Base-by-base conservation (phyloP, 2,797 vertebrate genomes). In the Benthosema pterotum region DNA sequence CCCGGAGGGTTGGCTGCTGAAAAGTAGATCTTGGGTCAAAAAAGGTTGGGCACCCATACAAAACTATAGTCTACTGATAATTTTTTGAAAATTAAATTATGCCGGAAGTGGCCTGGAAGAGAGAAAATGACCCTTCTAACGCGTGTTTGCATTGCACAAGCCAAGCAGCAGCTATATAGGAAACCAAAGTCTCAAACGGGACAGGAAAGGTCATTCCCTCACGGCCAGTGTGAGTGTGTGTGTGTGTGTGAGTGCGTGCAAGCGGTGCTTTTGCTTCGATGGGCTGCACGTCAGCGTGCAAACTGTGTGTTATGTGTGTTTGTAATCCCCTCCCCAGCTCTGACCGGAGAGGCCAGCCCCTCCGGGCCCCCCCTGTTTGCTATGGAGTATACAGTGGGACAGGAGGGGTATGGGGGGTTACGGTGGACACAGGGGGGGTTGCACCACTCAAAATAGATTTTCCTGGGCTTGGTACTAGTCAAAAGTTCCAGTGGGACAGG, bases 381-480 rank as follows among this genome's bases (percentile, higher is more conserved):
- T 65, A 66, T 65, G 72, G 67, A 67, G 75, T 70, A 70, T 70
- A 70, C 71, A 49, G 72, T 78, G 55, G 45, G 53, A 64, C 64
- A 25, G 59, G 43, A 75, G 75, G 45, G 45, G 22, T 22, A 4
- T 22, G 45, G 45, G 45, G 45, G n/a, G n/a, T 12, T 1, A n/a
- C 14, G n/a, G 45, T 46, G 5, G 12, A 46, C 45, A 13, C 18
- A 25, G 16, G 77, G 75, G 78, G 68, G 63, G 77, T 72, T 53
- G 63, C 65, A 51, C 18, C 55, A 79, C 79, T 79, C 11, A 56
- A 89, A 88, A 88, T 88, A 87, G 85, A 85, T 47, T n/a, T n/a
- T 0, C 51, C 71, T 50, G 49, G 45, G 60, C 65, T 67, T 72
- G 67, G 60, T 75, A n/a, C n/a, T n/a, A 51, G 79, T 70, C 73